These are phyloP conservation scores for Arremon brunneinucha DNA, from an alignment of 2,797 vertebrate genomes.

Conservation along the genomic window DNA sequence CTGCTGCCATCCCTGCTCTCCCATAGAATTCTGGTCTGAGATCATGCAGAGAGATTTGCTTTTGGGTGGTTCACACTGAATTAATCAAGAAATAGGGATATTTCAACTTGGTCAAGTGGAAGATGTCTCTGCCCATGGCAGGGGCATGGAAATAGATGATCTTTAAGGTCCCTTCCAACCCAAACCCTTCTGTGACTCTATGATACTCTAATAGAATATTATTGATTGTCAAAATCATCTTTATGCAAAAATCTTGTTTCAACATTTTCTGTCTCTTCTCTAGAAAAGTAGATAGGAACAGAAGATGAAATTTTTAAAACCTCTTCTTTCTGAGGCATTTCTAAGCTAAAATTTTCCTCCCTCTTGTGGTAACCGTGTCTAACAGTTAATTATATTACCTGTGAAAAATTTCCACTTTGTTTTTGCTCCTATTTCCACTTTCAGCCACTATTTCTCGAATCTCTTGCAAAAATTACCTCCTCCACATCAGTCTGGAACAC, in stretches of 20 bases:
- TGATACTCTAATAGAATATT: not conserved
- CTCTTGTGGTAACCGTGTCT: accelerated
- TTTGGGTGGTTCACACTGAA: not conserved
- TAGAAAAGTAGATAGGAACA: not conserved
- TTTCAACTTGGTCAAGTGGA: not conserved
- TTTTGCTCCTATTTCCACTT: not conserved
- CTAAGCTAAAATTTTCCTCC: not conserved
- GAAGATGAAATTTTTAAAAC: not conserved
- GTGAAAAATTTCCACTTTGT: accelerated
- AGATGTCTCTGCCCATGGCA: not conserved
- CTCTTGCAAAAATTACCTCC: not conserved
- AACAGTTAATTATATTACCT: not conserved
- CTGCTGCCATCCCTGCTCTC: not conserved
- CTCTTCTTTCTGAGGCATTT: not conserved
- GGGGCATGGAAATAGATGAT: not conserved
- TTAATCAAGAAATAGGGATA: not conserved
- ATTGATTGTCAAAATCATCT: not conserved
- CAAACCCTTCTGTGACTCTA: not conserved
- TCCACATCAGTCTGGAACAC: not conserved
- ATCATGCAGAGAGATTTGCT: not conserved
- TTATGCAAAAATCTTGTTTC: not conserved
- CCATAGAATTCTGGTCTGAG: not conserved
- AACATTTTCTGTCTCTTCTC: not conserved
- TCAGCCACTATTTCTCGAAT: not conserved
- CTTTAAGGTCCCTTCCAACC: not conserved